Percentiles rank a stretch among this genome's conserved stretches.
phyloP scores from a whole-genome alignment of 1,140 invertebrate genomes.

The Brachionus koreanus region DNA sequence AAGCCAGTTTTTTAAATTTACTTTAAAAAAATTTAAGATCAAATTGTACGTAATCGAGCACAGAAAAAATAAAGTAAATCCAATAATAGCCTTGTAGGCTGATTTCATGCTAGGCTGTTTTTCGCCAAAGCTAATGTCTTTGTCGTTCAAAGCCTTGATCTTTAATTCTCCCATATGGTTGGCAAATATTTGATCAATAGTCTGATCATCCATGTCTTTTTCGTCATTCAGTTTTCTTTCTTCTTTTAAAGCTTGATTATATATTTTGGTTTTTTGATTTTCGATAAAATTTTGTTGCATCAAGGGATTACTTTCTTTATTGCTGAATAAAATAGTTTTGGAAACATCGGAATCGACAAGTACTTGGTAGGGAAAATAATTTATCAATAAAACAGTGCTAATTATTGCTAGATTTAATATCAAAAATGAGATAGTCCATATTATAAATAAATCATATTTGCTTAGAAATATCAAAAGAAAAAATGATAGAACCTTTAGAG shows the following conservation, averaged over 20 bases:
- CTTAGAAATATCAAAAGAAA: not conserved
- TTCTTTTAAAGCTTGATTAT: not conserved
- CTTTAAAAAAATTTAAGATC: constrained; percentile 2
- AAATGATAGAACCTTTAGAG: not conserved
- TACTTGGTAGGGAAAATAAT: constrained; percentile 36
- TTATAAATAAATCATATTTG: not conserved
- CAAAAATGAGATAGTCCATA: constrained; percentile 29
- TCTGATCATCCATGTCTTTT: not conserved
- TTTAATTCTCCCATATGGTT: constrained; percentile 10
- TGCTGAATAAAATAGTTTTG: not conserved
- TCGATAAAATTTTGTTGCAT: not conserved
- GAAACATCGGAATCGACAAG: not conserved
- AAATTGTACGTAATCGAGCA: not conserved
- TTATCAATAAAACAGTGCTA: not conserved
- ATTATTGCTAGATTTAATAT: not conserved
- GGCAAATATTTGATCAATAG: constrained; percentile 14
- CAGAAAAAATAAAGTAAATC: not conserved
- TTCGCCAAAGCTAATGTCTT: not conserved
- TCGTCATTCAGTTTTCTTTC: not conserved
- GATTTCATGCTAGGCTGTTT: constrained; percentile 6
- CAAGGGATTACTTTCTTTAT: not conserved
- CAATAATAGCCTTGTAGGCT: not conserved
- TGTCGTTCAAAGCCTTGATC: not conserved
- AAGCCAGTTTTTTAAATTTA: not conserved
- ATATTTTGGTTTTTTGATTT: constrained; percentile 5